phyloP scores from a whole-genome alignment of 2,888 invertebrate genomes.

The Meteorus colon region DNA sequence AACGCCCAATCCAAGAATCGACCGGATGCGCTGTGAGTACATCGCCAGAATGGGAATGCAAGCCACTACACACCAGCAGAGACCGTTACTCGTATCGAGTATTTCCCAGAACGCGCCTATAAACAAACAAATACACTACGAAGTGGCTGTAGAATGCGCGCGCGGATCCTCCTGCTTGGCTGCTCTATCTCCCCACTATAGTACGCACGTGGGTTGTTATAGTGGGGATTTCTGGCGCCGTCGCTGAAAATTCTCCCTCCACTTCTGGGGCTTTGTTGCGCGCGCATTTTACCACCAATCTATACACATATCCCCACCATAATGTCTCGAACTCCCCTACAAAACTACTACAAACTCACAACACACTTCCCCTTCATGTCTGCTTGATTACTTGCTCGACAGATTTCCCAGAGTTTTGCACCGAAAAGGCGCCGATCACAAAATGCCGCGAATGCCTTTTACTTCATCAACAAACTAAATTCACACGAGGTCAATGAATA shows the following conservation, averaged over 20 bases:
- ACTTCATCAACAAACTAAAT: neutral
- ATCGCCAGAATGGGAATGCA: constrained; percentile 69
- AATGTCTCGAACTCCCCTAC: constrained; percentile 20
- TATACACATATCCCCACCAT: constrained; percentile 40
- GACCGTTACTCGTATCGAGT: constrained; percentile 69
- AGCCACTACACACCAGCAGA: constrained; percentile 64
- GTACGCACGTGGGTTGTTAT: constrained; percentile 44
- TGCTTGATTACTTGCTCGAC: constrained; percentile 51
- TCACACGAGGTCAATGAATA: neutral
- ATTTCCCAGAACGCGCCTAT: constrained; percentile 71
- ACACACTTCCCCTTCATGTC: constrained; percentile 25
- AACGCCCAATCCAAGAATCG: constrained; percentile 56
- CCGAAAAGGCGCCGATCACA: constrained; percentile 52
- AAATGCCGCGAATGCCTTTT: constrained; percentile 25
- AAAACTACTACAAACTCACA: constrained; percentile 24
- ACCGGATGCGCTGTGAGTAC: constrained; percentile 61
- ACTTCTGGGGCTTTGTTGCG: constrained; percentile 46
- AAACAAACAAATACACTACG: constrained; percentile 68
- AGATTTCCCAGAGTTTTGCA: constrained; percentile 53
- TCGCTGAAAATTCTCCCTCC: constrained; percentile 56
- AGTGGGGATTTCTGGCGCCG: constrained; percentile 65
- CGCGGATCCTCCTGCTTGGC: constrained; percentile 31
- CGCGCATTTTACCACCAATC: constrained; percentile 48
- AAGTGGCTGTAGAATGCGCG: constrained; percentile 46
- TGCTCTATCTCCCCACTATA: constrained; percentile 49